Base-by-base conservation (phyloP, 64 coral and sea anemone genomes). In the Stylophora pistillata region DNA sequence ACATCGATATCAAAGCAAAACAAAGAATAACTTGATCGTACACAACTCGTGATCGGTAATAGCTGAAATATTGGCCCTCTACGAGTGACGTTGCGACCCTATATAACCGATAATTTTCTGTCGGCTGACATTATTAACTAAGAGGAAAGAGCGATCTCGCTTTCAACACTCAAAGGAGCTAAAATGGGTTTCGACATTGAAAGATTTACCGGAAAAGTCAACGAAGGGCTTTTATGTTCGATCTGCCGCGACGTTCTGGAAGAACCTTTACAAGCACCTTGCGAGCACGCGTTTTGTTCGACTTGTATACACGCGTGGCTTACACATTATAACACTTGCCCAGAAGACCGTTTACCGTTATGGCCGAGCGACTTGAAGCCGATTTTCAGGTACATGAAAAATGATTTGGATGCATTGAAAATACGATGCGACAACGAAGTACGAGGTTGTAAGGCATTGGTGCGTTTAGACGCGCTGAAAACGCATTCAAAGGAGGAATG, bases 361-460 rank as follows among this genome's bases (percentile, higher is more conserved):
- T 97, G 95, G 95, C 95, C 95, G 10, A 97, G 95, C 76, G 95
- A 97, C 72, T 73, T 97, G 4, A 97, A 89, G 73, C 95, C 95
- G 15, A 97, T 97, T 78, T 97, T 93, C 71, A 86, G 95, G 15
- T 97, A 97, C 87, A 97, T 97, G 95, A 97, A 93, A 77, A 97
- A 97, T 74, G 95, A 97, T 75, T 87, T 93, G 3, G 88, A 97
- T 52, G 85, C 77, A 31, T 30, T 97, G 68, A 93, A 83, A 87
- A 97, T 97, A 16, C 88, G 89, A 10, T 97, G 95, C 76, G 95
- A 97, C 31, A 93, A 97, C 55, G 91, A 93, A 81, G 31, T n/a
- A 9, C 86, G 89, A 34, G 95, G 95, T 0, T 97, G 95, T 65
- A 93, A 93, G 71, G 69, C 84, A 53, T 80, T 93, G 18, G 82